Evolutionary conservation across 2,888 invertebrate genomes (phyloP).

Genomic region (Cremastinae sp.): DNA sequence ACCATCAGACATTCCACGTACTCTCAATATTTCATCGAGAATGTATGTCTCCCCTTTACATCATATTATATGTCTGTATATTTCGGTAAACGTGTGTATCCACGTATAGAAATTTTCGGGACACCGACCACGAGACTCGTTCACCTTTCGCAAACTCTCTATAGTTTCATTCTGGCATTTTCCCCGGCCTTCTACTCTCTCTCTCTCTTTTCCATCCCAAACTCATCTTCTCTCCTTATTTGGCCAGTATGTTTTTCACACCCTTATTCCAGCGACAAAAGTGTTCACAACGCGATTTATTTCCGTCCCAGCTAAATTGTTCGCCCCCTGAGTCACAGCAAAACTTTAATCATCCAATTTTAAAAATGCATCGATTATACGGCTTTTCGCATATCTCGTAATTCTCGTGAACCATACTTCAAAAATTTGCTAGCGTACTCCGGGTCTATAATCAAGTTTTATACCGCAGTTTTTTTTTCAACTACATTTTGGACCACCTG

Average conservation of each 20-base stretch:
- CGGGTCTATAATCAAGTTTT: not conserved
- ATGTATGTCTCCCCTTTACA: conserved; percentile 7
- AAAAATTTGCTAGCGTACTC: too few relatives aligned
- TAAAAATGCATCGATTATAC: not conserved
- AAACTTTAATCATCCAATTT: not conserved
- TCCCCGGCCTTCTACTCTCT: not conserved
- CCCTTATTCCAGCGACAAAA: conserved; percentile 33
- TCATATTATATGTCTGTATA: conserved; percentile 13
- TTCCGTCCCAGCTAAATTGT: conserved; percentile 21
- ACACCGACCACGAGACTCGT: conserved; percentile 18
- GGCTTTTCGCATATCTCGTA: too few relatives aligned
- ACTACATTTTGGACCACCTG: not conserved
- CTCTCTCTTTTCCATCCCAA: not conserved
- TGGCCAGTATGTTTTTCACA: conserved; percentile 15
- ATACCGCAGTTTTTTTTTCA: not conserved
- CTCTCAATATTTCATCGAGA: conserved; percentile 52
- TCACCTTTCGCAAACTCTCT: conserved; percentile 16
- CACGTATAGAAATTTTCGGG: not conserved
- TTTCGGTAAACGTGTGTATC: not conserved
- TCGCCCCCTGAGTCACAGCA: too few relatives aligned
- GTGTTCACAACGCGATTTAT: conserved; percentile 25
- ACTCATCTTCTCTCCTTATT: not conserved
- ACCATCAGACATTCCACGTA: conserved; percentile 43
- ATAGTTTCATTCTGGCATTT: too few relatives aligned
- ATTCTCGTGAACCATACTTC: too few relatives aligned